These are phyloP conservation scores for Zalophus californianus DNA, from an alignment of 2,797 vertebrate genomes.

Conservation along the genomic window DNA sequence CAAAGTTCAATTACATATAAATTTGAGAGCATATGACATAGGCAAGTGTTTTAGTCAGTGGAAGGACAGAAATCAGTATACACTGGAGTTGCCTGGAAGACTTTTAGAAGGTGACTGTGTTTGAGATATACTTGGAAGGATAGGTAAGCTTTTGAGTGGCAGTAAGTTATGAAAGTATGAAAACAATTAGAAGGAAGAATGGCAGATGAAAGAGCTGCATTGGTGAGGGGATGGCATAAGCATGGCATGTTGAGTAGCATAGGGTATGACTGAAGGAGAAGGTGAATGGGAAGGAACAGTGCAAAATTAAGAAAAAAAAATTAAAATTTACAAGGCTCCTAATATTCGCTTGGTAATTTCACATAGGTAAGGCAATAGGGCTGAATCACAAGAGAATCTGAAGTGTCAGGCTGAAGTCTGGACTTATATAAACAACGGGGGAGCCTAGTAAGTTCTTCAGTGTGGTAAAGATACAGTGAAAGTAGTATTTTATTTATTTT, in stretches of 20 bases:
- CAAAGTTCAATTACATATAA: background rate
- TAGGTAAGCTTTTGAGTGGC: conserved; percentile 27
- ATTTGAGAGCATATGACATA: conserved; percentile 20
- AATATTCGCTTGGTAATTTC: conserved; percentile 37
- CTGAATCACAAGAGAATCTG: background rate
- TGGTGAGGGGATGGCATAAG: background rate
- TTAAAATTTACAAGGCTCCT: background rate
- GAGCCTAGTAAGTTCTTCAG: background rate
- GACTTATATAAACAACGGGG: background rate
- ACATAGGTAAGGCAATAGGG: background rate
- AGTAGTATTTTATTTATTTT: background rate
- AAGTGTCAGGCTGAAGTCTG: background rate
- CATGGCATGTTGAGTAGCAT: background rate
- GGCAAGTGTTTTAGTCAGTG: background rate
- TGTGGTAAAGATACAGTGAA: background rate
- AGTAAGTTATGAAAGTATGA: background rate
- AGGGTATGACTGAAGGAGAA: background rate
- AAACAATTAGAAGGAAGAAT: background rate
- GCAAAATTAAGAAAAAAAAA: background rate
- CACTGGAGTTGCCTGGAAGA: background rate
- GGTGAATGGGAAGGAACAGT: background rate
- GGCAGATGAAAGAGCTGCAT: background rate
- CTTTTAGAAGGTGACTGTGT: background rate
- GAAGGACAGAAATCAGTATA: background rate
- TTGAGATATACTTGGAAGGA: conserved; percentile 8